Percentiles rank a stretch among this genome's conserved stretches.
Conservation (phyloP, 2,797 vertebrate genomes). For the Chaenodraco wilsoni region DNA sequence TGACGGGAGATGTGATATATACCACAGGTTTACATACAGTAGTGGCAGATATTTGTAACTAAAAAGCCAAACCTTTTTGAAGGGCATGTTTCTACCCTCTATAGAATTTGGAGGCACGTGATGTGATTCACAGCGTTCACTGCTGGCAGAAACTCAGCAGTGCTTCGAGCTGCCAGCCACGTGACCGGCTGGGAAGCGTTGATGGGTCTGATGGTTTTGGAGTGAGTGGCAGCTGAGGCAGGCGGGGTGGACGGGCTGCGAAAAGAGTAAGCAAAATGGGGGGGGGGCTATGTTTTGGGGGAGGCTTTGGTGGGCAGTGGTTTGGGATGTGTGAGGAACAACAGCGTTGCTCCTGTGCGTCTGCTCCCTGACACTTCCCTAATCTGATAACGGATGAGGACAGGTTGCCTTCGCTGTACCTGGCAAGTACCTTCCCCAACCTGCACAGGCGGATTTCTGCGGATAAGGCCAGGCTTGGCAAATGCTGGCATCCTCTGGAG, state of each 20-base stretch:
- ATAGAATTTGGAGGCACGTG: slow-evolving; percentile 55
- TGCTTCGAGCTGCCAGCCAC: slow-evolving; percentile 59
- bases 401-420: slow-evolving; percentile 93
- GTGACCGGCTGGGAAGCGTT: slow-evolving; percentile 60
- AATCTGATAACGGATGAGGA: slow-evolving; percentile 99
- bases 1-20: background rate
- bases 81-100: slow-evolving; percentile 29
- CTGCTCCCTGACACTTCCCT: slow-evolving; percentile 93
- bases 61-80: slow-evolving; percentile 13
- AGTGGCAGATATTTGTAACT: slow-evolving; percentile 11
- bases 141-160: slow-evolving; percentile 65
- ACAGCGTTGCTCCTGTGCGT: slow-evolving; percentile 85
- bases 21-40: background rate
- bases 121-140: slow-evolving; percentile 44
- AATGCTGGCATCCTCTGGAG: slow-evolving; percentile 95
- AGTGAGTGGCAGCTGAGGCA: slow-evolving; percentile 70
- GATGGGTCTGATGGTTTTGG: slow-evolving; percentile 57
- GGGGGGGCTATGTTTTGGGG: slow-evolving; percentile 2
- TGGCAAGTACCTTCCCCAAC: slow-evolving; percentile 85
- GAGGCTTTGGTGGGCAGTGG: slow-evolving; percentile 50
- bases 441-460: slow-evolving; percentile 92
- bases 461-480: slow-evolving; percentile 99
- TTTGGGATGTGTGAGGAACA: slow-evolving; percentile 76
- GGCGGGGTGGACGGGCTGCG: slow-evolving; percentile 29
- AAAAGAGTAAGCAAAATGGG: slow-evolving; percentile 35